phyloP scores from a whole-genome alignment of 2,113 vertebrate species.

The Actenoides hombroni region DNA sequence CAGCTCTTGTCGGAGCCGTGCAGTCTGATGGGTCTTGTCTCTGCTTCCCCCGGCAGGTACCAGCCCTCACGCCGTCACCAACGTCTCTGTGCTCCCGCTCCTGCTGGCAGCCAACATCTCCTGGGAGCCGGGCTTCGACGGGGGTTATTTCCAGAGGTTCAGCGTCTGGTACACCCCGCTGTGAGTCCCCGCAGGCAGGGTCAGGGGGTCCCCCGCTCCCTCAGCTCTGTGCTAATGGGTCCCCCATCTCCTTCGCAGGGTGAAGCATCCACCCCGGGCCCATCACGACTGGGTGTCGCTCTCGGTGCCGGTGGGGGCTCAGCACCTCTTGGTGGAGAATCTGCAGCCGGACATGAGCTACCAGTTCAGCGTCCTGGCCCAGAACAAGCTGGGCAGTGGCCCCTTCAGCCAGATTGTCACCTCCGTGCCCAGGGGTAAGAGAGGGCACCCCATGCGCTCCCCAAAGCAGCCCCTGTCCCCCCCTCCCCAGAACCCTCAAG shows the following conservation, averaged over 20 bases:
- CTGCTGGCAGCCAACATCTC: slow-evolving; percentile 86
- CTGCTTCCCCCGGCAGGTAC: slow-evolving; percentile 78
- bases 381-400: slow-evolving; percentile 96
- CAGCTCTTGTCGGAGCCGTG: fast-evolving
- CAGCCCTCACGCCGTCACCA: slow-evolving; percentile 87
- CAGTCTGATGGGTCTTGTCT: background rate
- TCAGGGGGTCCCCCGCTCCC: background rate
- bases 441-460: fast-evolving
- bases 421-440: slow-evolving; percentile 84
- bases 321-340: slow-evolving; percentile 84
- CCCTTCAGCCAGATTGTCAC: slow-evolving; percentile 93
- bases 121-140: slow-evolving; percentile 93
- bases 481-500: no score
- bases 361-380: slow-evolving; percentile 94
- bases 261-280: slow-evolving; percentile 80
- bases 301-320: slow-evolving; percentile 82
- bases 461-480: background rate
- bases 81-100: slow-evolving; percentile 79
- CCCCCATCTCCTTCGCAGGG: slow-evolving; percentile 64
- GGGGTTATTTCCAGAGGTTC: slow-evolving; percentile 93
- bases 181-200: slow-evolving; percentile 46
- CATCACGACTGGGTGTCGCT: slow-evolving; percentile 92
- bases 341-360: slow-evolving; percentile 84
- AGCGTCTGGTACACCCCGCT: slow-evolving; percentile 88
- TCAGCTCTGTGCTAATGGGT: background rate